Evolutionary conservation across 2,113 vertebrate species (phyloP), one percentile per base, ranked within the genome.

Genomic region (Mionectes macconnelli): DNA sequence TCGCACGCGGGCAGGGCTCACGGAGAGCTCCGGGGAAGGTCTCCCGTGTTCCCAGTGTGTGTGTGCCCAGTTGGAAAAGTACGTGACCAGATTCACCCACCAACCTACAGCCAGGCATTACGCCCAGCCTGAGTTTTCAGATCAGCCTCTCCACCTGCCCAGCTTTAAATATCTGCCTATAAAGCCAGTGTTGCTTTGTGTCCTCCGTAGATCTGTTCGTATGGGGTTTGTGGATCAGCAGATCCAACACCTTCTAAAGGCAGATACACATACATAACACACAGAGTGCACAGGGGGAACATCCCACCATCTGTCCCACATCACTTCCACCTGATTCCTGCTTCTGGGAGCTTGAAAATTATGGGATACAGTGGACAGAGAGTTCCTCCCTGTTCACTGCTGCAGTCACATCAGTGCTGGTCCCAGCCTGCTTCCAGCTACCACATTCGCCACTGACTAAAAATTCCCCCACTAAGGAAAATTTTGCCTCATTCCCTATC

Each of bases 361-460:
- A 1, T 2, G 6, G 67, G 75, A 63, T 14, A 14, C 2, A 1
- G 50, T 0, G 20, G 28, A 68, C 83, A 31, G 66, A 9, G 69
- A 60, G 27, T 21, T 44, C 21, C 40, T 66, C 47, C 50, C 31
- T 24, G 39, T 37, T 49, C 62, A 3, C 12, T 23, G 76, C 68
- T 50, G 63, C 1, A 1, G 31, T 82, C 7, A 0, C 68, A 52
- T 18, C 87, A 39, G 8, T 0, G 0, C 49, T 28, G 55, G 57
- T 64, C 30, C 19, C 68, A 55, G 62, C 20, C 70, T 25, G 57
- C n/a, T 64, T 53, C 50, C 68, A 56, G 60, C 2, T 2, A 63
- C n/a, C 0, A 0, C 1, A 0, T 28, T 68, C 49, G 40, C 42
- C 27, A 0, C 1, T 2, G 31, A 79, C 60, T 47, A 62, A 66